Percentiles rank a stretch among this genome's conserved stretches.
phyloP scores from a whole-genome alignment of 2,113 vertebrate species.

The Corythoichthys haematopterus region DNA sequence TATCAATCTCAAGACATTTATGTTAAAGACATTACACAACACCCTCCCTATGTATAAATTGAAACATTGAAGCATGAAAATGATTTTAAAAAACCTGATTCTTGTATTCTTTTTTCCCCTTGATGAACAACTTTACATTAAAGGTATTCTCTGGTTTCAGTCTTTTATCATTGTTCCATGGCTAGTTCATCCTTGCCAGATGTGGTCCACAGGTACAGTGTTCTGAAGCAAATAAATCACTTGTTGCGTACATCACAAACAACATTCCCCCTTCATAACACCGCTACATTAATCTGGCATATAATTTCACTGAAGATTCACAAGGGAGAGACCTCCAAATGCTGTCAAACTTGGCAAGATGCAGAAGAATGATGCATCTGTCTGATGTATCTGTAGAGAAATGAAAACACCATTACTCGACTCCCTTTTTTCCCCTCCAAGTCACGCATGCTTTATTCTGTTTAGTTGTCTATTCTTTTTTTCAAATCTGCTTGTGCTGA shows the following conservation, averaged over 20 bases:
- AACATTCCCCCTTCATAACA: slow-evolving; percentile 35
- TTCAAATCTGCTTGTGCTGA: slow-evolving; percentile 28
- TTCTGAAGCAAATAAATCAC: slow-evolving; percentile 45
- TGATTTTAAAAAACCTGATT: slow-evolving; percentile 52
- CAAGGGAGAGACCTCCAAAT: slow-evolving; percentile 58
- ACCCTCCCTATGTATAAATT: slow-evolving; percentile 18
- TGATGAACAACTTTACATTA: slow-evolving; percentile 62
- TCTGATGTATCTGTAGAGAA: slow-evolving; percentile 78
- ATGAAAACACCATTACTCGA: slow-evolving; percentile 69
- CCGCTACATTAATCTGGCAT: slow-evolving; percentile 56
- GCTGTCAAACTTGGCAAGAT: slow-evolving; percentile 73
- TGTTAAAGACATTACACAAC: slow-evolving; percentile 26
- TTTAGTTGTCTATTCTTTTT: slow-evolving; percentile 6
- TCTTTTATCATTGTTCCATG: slow-evolving; percentile 40
- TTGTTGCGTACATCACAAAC: slow-evolving; percentile 48
- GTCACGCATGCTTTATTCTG: background rate
- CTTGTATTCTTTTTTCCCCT: slow-evolving; percentile 16
- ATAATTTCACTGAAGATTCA: slow-evolving; percentile 61
- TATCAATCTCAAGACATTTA: slow-evolving; percentile 11
- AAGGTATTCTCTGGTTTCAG: slow-evolving; percentile 55
- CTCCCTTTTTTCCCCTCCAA: slow-evolving; percentile 18
- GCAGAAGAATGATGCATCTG: slow-evolving; percentile 71
- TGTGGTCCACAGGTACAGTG: slow-evolving; percentile 32
- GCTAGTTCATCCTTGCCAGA: slow-evolving; percentile 42
- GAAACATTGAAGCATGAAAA: slow-evolving; percentile 40